A percentile compares a stretch with the other conserved stretches of the same genome.
These are phyloP conservation scores for Xerus inauris DNA, from an alignment of 2,113 vertebrate species.

Conservation along the genomic window DNA sequence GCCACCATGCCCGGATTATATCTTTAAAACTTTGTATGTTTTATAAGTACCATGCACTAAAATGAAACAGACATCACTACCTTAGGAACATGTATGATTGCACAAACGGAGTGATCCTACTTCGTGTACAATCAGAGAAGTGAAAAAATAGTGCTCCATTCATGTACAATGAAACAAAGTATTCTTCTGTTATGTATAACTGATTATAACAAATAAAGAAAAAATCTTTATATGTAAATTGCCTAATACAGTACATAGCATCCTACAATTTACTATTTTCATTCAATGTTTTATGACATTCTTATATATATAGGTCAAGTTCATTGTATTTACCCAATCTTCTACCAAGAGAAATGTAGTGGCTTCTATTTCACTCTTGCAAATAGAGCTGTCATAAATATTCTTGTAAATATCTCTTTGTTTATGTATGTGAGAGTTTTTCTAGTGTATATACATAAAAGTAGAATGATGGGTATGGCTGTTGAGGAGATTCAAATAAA, in stretches of 20 bases:
- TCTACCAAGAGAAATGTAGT: not conserved
- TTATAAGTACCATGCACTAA: no score
- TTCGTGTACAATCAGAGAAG: no score
- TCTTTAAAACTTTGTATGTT: no score
- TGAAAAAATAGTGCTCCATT: no score
- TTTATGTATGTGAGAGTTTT: not conserved
- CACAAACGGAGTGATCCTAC: no score
- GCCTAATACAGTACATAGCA: not conserved
- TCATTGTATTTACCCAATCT: not conserved
- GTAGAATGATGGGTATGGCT: not conserved
- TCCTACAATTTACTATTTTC: not conserved
- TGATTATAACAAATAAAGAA: no score
- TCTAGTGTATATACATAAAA: not conserved
- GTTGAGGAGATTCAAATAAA: not conserved
- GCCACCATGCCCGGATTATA: no score
- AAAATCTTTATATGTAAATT: not conserved
- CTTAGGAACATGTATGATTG: no score
- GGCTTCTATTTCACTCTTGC: not conserved
- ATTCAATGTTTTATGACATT: not conserved
- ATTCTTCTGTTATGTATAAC: no score
- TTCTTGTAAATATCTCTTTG: not conserved
- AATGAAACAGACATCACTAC: no score
- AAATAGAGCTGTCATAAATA: not conserved
- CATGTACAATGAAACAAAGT: no score
- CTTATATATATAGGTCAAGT: not conserved